Evolutionary conservation across 2,797 vertebrate genomes (phyloP), one percentile per base, ranked within the genome.

Genomic region (Falco berigora): DNA sequence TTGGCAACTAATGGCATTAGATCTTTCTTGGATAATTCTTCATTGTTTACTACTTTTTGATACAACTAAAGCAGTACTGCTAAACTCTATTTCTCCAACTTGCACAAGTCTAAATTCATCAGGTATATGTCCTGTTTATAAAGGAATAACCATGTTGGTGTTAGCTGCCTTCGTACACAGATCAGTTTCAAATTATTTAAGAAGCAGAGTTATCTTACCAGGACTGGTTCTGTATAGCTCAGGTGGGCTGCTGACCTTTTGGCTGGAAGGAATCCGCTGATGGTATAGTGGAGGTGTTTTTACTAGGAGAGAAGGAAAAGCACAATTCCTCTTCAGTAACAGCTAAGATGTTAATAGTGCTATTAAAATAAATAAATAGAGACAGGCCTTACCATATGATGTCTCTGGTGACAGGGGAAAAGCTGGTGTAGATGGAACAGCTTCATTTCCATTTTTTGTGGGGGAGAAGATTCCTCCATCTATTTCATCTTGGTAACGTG

Each of bases 341-440:
- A 87, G 40, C 27, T 71, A 46, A 94, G 90, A 67, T 42, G 12
- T 58, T 86, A 61, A 69, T 9, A 72, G 23, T 28, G 28, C 13
- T 55, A 59, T 38, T 76, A 34, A 73, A 84, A 73, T n/a, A 68
- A 75, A 64, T 5, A 55, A 47, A 47, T 25, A 71, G 7, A 79
- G 28, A 56, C 3, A 74, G 42, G 40, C 8, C 94, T 93, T 94
- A 98, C 98, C 97, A 12, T 98, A 98, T 0, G 97, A 79, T 5
- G 97, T 98, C 49, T 98, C 98, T n/a, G 99, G 98, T 81, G 98
- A 98, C 92, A 99, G 98, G 12, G 99, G 98, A 93, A 99, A 99
- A 28, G 97, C 98, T 7, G 99, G 98, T 12, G 98, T 99, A 38
- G 98, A 96, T 14, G 98, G 98, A 80, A 98, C 53, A 75, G 96